A percentile compares a stretch with the other conserved stretches of the same genome.
Evolutionary conservation across 2,113 vertebrate genomes (phyloP).

Genomic region (Callorhinus ursinus): DNA sequence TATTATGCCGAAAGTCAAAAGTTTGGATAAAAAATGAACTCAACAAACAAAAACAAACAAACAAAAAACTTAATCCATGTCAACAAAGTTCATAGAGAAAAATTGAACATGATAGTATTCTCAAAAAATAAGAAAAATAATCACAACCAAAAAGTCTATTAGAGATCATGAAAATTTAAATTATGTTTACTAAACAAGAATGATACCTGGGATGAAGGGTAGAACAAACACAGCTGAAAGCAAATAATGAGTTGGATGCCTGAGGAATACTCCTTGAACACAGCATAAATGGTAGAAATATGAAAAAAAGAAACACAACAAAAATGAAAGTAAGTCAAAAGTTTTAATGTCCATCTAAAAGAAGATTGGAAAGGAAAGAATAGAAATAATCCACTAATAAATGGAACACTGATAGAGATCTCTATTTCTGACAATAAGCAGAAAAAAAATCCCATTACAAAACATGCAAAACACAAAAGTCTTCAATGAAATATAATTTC

Average conservation of each 20-base stretch:
- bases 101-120: background rate
- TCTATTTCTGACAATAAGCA: background rate
- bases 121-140: background rate
- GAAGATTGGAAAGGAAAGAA: background rate
- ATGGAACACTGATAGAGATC: background rate
- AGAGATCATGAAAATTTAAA: constrained; percentile 54
- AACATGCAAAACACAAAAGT: background rate
- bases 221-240: background rate
- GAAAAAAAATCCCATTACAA: background rate
- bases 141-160: background rate
- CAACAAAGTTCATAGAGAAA: constrained; percentile 7
- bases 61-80: background rate
- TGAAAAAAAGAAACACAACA: background rate
- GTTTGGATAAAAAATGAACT: background rate
- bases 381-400: background rate
- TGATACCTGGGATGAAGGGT: background rate
- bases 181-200: constrained; percentile 50
- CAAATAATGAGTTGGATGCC: background rate
- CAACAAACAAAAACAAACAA: background rate
- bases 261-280: background rate
- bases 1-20: background rate
- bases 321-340: background rate
- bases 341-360: background rate
- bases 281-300: background rate
- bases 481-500: background rate